phyloP scores from a whole-genome alignment of 2,113 vertebrate species.

The Sceloporus tristichus region DNA sequence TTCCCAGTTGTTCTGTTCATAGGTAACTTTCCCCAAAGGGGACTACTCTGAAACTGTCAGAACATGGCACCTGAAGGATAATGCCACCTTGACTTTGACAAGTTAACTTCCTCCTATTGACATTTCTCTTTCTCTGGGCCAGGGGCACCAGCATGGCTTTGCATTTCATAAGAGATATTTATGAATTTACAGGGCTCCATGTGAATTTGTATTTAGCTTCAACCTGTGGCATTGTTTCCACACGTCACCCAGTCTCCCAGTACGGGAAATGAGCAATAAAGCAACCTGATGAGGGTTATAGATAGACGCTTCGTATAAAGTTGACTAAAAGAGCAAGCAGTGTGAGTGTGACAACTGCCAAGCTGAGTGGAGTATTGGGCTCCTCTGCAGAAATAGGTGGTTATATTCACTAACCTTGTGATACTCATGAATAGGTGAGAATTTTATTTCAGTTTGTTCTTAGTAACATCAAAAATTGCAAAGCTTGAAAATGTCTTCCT shows the following conservation, averaged over 20 bases:
- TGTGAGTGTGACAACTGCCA: not conserved
- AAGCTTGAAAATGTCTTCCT: too few species aligned
- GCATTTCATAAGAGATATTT: not conserved
- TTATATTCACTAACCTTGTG: not conserved
- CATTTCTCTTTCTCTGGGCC: not conserved
- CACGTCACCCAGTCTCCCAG: not conserved
- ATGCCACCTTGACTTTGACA: not conserved
- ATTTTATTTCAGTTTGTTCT: too few species aligned
- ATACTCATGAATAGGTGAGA: too few species aligned
- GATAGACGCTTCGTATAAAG: not conserved
- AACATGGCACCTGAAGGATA: not conserved
- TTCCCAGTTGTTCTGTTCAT: not conserved
- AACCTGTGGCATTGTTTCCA: not conserved
- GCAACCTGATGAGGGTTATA: not conserved
- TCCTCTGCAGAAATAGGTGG: not conserved
- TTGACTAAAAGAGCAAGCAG: not conserved
- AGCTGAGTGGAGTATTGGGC: not conserved
- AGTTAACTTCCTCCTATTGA: not conserved
- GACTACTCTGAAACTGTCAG: not conserved
- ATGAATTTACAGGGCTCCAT: not conserved
- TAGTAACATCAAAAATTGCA: too few species aligned
- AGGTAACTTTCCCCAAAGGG: not conserved
- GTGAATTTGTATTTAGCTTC: not conserved
- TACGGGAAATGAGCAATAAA: slow-evolving; percentile 2
- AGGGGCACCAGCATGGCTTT: not conserved